Percentiles rank a stretch among this genome's conserved stretches.
phyloP scores from a whole-genome alignment of 2,888 invertebrate species.

The Thera britannica region DNA sequence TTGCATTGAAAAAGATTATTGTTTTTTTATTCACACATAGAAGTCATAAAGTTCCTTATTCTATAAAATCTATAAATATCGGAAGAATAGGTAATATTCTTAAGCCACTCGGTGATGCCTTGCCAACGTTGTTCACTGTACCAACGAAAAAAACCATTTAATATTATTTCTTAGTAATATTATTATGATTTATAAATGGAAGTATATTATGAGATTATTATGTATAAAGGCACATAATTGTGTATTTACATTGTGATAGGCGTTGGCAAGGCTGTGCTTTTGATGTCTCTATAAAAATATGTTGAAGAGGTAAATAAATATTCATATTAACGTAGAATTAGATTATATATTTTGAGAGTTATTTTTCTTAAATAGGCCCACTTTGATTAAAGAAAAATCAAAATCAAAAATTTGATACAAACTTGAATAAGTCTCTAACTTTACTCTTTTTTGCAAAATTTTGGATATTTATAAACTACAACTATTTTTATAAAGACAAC shows the following conservation, averaged over 20 bases:
- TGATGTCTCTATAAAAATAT: slow-evolving; percentile 33
- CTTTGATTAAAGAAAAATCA: background rate
- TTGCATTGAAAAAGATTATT: too few species aligned
- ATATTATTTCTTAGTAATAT: slow-evolving; percentile 22
- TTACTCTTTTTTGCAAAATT: too few species aligned
- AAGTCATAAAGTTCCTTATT: slow-evolving; percentile 16
- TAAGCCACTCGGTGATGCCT: slow-evolving; percentile 60
- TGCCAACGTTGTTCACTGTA: slow-evolving; percentile 78
- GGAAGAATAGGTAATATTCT: slow-evolving; percentile 62
- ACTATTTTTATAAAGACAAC: slow-evolving; percentile 23
- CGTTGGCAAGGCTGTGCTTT: slow-evolving; percentile 73
- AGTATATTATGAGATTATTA: slow-evolving; percentile 31
- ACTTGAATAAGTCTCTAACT: too few species aligned
- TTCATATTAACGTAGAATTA: too few species aligned
- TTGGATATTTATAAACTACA: background rate
- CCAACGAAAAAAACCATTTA: slow-evolving; percentile 60
- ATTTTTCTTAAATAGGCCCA: background rate
- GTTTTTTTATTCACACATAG: slow-evolving; percentile 1
- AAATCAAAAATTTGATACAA: too few species aligned
- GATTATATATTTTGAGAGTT: background rate
- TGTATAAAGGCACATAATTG: slow-evolving; percentile 63
- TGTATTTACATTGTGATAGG: slow-evolving; percentile 74
- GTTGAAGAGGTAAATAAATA: background rate
- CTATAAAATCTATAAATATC: slow-evolving; percentile 31
- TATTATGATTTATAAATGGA: slow-evolving; percentile 38